These are phyloP conservation scores for Amphiprion percula DNA, from an alignment of 2,113 vertebrate species.

Conservation along the genomic window DNA sequence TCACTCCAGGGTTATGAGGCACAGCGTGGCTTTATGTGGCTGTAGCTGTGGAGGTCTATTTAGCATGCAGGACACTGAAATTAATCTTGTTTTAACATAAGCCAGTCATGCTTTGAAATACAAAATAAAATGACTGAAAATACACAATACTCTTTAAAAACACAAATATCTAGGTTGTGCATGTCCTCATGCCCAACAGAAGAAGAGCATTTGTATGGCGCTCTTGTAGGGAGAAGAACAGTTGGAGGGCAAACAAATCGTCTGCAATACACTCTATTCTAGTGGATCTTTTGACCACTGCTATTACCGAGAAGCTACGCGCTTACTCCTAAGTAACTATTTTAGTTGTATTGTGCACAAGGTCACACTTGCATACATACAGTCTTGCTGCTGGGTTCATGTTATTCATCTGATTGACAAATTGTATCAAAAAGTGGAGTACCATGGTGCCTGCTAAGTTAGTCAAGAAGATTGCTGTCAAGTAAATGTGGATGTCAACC, in stretches of 20 bases:
- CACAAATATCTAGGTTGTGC: background rate
- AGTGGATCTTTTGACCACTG: background rate
- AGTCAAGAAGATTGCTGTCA: no score
- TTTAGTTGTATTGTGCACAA: background rate
- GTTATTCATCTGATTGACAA: background rate
- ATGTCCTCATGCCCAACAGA: background rate
- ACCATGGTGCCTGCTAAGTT: background rate
- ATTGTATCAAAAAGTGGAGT: background rate
- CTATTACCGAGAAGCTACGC: background rate
- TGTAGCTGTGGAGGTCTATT: slow-evolving; percentile 50
- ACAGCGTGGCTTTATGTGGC: slow-evolving; percentile 38
- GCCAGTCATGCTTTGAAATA: slow-evolving; percentile 41
- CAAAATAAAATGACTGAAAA: slow-evolving; percentile 40
- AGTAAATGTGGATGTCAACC: background rate
- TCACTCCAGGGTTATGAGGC: slow-evolving; percentile 68
- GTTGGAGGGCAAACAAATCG: background rate
- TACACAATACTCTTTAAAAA: slow-evolving; percentile 10
- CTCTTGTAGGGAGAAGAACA: background rate
- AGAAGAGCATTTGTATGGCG: background rate
- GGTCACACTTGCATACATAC: background rate
- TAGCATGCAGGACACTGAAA: slow-evolving; percentile 52
- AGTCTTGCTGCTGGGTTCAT: background rate
- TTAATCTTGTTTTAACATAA: slow-evolving; percentile 56
- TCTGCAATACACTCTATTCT: background rate
- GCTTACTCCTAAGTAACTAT: background rate